Evolutionary conservation across 2,113 vertebrate genomes (phyloP).

Genomic region (Platanista minor): DNA sequence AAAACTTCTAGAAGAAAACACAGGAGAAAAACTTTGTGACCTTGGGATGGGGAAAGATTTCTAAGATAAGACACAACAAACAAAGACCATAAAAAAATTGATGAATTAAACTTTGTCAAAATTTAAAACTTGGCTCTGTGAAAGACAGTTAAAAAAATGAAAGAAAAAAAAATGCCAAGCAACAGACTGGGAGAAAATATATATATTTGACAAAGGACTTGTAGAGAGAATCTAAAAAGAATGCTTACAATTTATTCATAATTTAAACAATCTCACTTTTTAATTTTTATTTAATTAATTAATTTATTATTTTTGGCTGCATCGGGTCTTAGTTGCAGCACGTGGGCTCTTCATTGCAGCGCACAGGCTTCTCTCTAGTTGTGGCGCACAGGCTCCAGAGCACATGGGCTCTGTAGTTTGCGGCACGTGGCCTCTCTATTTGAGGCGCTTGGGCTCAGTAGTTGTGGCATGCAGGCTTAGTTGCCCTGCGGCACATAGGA

Average conservation of each 20-base stretch:
- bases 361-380: too few relatives aligned
- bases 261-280: not conserved
- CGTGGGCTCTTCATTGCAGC: too few relatives aligned
- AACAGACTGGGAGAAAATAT: not conserved
- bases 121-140: not conserved
- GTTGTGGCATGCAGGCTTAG: too few relatives aligned
- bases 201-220: not conserved
- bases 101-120: not conserved
- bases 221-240: not conserved
- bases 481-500: too few relatives aligned
- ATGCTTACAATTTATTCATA: not conserved
- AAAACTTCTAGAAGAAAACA: not conserved
- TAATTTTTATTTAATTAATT: not conserved
- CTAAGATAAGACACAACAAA: not conserved
- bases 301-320: too few relatives aligned
- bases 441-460: too few relatives aligned
- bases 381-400: too few relatives aligned
- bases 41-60: not conserved
- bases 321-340: too few relatives aligned
- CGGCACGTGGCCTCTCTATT: too few relatives aligned
- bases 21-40: not conserved
- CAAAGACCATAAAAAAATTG: not conserved
- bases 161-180: not conserved
- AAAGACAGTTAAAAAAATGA: not conserved
- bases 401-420: too few relatives aligned